Base-by-base conservation (phyloP, 2,113 vertebrate species). In the Cariama cristata region DNA sequence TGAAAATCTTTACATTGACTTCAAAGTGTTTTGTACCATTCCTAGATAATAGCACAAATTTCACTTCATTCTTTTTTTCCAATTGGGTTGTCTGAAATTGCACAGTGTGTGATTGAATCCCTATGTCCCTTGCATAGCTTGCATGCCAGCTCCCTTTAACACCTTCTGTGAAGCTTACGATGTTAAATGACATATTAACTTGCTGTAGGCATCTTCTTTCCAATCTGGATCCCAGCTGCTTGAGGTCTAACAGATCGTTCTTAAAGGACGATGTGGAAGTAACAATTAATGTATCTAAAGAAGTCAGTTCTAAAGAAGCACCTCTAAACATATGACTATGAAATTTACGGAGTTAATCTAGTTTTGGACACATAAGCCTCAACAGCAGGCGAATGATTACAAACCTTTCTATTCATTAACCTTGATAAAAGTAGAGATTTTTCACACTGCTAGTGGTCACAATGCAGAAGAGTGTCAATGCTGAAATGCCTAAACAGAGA, bases 221-320 rank as follows among this genome's bases (percentile, higher is more conserved):
- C 80, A 94, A 82, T 96, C 96, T 97, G 97, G 94, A 85, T n/a
- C 74, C 77, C 97, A 97, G 95, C 95, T 97, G 94, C 87, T 47
- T 73, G 77, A 85, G 62, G 56, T 52, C 86, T 88, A 79, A 83
- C 50, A 74, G 55, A 83, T 69, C 4, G 0, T 79, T 86, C 75
- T 93, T 83, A 88, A 79, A 91, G 77, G 84, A 87, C 77, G 64
- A 66, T 1, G 30, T 68, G 73, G 87, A 94, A 92, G 88, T 40
- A 89, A 47, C 35, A 50, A 68, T 60, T 71, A 60, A 44, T 52
- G 47, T 53, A 45, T 58, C 64, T 55, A 45, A 84, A 76, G 73
- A 44, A 80, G 58, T 49, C 52, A 16, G 21, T 87, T 87, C 38
- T 38, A 38, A 38, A 38, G 38, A 38, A 74, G 20, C 30, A 69